A percentile compares a stretch with the other conserved stretches of the same genome.
phyloP scores from a whole-genome alignment of 2,888 invertebrate genomes.

The Vesta saturnalis region DNA sequence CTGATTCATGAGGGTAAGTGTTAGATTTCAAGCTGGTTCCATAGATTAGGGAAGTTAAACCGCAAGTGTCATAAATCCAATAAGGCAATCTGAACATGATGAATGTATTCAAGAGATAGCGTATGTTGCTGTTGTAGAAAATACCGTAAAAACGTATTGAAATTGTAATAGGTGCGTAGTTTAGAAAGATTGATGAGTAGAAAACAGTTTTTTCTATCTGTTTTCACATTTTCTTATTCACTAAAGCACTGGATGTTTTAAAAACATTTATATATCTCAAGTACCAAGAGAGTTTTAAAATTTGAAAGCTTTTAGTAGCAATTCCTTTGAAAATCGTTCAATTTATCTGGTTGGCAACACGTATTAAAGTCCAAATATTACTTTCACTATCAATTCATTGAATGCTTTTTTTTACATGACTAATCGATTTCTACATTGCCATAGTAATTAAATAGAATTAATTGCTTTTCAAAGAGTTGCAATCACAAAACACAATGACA shows the following conservation, averaged over 20 bases:
- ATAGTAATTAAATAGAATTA: too few species aligned
- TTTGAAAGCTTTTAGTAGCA: not conserved
- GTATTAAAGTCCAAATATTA: too few species aligned
- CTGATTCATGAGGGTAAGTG: conserved; percentile 40
- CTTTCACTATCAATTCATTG: too few species aligned
- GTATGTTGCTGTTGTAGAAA: conserved; percentile 27
- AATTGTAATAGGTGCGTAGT: conserved; percentile 39
- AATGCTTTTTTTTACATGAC: too few species aligned
- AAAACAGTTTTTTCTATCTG: conserved; percentile 24
- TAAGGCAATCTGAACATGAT: conserved; percentile 48
- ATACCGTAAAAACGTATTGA: conserved; percentile 40
- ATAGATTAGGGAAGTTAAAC: conserved; percentile 41
- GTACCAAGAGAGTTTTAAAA: not conserved
- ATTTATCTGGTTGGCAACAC: not conserved
- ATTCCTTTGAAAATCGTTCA: not conserved
- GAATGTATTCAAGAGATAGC: conserved; percentile 44
- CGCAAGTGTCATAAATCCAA: conserved; percentile 44
- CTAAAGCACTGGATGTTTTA: not conserved
- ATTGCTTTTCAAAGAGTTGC: too few species aligned
- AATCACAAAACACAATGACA: too few species aligned
- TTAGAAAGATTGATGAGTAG: conserved; percentile 45
- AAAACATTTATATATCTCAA: not conserved
- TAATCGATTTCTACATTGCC: too few species aligned
- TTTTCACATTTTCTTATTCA: not conserved
- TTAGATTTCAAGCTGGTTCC: conserved; percentile 40